These are phyloP conservation scores for Paracentrotus lividus DNA, from an alignment of 53 echinoderm and acorn worm genomes.

Conservation along the genomic window DNA sequence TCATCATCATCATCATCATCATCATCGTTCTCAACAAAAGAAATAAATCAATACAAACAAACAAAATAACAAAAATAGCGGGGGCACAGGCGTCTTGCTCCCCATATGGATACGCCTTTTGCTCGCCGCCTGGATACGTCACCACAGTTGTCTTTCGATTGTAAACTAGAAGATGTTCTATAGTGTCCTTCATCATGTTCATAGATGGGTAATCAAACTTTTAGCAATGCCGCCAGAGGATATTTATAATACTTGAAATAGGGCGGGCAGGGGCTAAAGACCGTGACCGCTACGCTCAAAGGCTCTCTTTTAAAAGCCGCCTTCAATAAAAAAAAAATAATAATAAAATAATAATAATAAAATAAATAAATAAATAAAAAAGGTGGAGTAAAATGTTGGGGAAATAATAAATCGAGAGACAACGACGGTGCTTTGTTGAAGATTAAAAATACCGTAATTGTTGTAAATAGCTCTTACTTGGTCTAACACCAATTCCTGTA, in stretches of 20 bases:
- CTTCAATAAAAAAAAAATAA: not conserved
- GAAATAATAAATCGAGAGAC: not conserved
- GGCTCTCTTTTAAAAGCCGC: constrained; percentile 11
- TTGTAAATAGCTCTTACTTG: not conserved
- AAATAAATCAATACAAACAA: too few relatives aligned
- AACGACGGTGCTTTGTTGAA: not conserved
- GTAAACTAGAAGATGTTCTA: not conserved
- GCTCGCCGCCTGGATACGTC: too few relatives aligned
- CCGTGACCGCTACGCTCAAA: not conserved
- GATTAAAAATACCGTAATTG: not conserved
- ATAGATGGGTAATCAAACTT: not conserved
- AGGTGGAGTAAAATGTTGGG: not conserved
- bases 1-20: too few relatives aligned
- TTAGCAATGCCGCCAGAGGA: not conserved
- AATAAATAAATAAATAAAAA: too few relatives aligned
- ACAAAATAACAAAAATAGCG: too few relatives aligned
- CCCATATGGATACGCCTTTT: too few relatives aligned
- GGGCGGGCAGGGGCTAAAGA: not conserved
- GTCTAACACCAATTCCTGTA: too few relatives aligned
- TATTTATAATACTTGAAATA: not conserved
- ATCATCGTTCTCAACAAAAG: too few relatives aligned
- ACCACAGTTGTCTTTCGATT: too few relatives aligned
- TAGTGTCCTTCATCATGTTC: not conserved
- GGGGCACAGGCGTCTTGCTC: too few relatives aligned
- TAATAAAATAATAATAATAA: too few relatives aligned